Conservation (phyloP, 2,113 vertebrate genomes). For the Rissa tridactyla region DNA sequence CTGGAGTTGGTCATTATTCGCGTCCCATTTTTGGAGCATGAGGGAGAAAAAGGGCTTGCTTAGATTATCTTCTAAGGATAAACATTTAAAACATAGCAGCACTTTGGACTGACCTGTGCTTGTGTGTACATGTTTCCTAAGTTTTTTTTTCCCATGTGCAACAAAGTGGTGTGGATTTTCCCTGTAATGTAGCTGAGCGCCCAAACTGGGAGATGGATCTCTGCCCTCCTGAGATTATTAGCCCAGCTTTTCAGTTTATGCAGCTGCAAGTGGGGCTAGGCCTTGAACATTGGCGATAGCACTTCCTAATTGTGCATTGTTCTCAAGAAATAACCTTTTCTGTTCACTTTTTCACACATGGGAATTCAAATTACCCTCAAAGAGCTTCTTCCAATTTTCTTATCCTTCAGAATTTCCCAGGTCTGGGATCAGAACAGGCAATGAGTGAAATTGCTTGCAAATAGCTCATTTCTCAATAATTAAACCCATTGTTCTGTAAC, state of each 20-base stretch:
- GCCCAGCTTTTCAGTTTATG: not conserved
- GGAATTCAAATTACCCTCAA: not conserved
- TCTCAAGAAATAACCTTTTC: not conserved
- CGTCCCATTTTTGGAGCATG: not conserved
- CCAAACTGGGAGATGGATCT: not conserved
- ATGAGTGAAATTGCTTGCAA: slow-evolving; percentile 23
- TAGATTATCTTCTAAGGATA: not conserved
- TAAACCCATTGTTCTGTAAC: slow-evolving; percentile 39
- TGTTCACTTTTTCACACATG: not conserved
- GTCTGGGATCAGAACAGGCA: not conserved
- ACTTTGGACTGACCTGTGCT: not conserved
- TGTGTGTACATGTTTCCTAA: no score
- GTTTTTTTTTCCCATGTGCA: not conserved
- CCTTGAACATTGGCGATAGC: not conserved
- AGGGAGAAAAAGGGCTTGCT: not conserved
- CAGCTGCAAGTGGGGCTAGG: not conserved
- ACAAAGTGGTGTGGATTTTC: not conserved
- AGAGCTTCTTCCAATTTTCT: not conserved
- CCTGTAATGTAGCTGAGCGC: not conserved
- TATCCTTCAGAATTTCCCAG: not conserved
- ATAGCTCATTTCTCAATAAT: slow-evolving; percentile 22
- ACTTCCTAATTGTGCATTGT: not conserved
- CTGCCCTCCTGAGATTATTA: no score
- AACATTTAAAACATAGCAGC: not conserved
- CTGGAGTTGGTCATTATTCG: not conserved